A percentile compares a stretch with the other conserved stretches of the same genome.
phyloP scores from a whole-genome alignment of 2,888 invertebrate species.

The Tenthredo distinguenda region DNA sequence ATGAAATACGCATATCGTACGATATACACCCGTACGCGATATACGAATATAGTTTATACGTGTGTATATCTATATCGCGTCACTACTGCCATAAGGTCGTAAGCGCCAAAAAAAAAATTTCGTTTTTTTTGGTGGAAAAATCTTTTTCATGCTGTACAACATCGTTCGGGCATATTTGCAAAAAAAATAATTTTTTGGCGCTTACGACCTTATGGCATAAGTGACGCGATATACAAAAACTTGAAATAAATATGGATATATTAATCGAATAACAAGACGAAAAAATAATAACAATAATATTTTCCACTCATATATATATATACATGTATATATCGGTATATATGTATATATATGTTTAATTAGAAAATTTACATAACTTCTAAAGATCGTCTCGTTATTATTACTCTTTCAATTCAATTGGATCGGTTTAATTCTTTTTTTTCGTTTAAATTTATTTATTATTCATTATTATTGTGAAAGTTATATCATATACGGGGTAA shows the following conservation, averaged over 20 bases:
- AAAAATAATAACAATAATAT: not conserved
- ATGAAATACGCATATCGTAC: not conserved
- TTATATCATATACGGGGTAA: no score
- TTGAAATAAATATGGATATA: not conserved
- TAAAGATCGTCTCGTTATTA: not conserved
- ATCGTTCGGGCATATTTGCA: no score
- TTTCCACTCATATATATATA: not conserved
- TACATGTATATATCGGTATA: no score
- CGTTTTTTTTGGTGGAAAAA: no score
- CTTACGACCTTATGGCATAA: no score
- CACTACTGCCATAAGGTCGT: no score
- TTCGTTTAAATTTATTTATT: no score
- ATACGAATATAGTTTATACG: not conserved
- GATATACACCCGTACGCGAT: not conserved
- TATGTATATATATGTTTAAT: not conserved
- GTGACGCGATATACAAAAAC: not conserved
- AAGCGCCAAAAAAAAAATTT: no score
- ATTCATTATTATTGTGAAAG: no score
- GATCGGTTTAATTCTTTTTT: not conserved
- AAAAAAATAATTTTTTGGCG: no score
- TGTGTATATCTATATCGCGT: no score
- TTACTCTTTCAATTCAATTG: not conserved
- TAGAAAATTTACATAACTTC: not conserved
- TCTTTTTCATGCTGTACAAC: no score
- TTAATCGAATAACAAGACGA: not conserved